Evolutionary conservation across 1,140 invertebrate genomes (phyloP), one percentile per base, ranked within the genome.

Genomic region (Lutraria rhynchaena): DNA sequence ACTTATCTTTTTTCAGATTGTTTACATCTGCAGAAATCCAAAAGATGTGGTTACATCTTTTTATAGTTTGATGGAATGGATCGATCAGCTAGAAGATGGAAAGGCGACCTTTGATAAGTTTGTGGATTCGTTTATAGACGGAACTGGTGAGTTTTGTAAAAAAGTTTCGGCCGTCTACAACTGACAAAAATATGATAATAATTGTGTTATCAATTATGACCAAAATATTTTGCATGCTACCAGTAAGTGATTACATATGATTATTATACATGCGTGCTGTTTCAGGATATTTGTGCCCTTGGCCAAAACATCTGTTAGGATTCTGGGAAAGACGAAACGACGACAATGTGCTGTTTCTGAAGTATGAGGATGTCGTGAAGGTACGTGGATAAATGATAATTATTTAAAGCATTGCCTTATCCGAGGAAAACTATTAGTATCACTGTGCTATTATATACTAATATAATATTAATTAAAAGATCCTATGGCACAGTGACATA

Each of bases 31-130:
- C 3, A 24, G 37, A 24, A 46, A 67, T 49, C 35, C 37, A 5
- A 67, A 67, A 49, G 63, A 67, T 29, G 63, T 67, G n/a, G 35
- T 24, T 0, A 15, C 63, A 13, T 67, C 63, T 22, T 44, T 46
- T n/a, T 67, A 44, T 67, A n/a, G 51, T 11, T 33, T 71, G 9
- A 55, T 71, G 67, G 19, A 71, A 24, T 71, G 67, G 67, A n/a
- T 15, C 0, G 67, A 44, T 29, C 19, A 31, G 1, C n/a, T 71
- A 9, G 46, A 11, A 11, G 46, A 71, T 11, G 19, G 3, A 11
- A 37, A 67, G 24, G 27, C 24, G 7, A 71, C 67, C 1, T 71
- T 22, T 22, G 67, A 71, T 9, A 22, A 24, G n/a, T 71, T 53
- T 35, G 29, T 53, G 0, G 51, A 71, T 22, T 17, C 31, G 3